Conservation (phyloP, 1,140 invertebrate genomes). For the Heliothis virescens region DNA sequence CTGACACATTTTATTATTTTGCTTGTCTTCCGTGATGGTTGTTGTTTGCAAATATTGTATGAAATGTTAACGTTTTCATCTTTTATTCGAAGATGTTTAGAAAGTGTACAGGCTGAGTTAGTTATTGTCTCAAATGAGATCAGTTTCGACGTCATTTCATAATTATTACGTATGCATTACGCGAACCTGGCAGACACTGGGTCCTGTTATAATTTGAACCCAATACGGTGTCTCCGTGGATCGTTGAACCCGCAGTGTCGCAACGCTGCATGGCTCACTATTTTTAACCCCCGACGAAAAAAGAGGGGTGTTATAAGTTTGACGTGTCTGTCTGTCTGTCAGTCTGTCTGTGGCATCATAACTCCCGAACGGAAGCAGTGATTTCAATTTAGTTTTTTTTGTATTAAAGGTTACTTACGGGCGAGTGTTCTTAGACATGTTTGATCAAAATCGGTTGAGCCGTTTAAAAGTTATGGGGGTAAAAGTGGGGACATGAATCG, state of each 20-base stretch:
- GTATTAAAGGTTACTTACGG: too few species aligned
- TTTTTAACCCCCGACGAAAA: too few species aligned
- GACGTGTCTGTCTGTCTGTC: too few species aligned
- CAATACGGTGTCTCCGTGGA: slow-evolving; percentile 30
- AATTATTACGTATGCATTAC: slow-evolving; percentile 30
- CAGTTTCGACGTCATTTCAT: not conserved
- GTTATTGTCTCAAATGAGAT: not conserved
- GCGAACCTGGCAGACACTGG: slow-evolving; percentile 17
- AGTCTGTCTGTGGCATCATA: too few species aligned
- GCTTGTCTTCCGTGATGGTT: not conserved
- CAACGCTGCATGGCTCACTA: slow-evolving; percentile 23
- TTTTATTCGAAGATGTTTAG: not conserved
- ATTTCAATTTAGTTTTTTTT: too few species aligned
- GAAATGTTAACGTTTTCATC: not conserved
- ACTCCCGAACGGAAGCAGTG: too few species aligned
- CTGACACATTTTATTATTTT: not conserved
- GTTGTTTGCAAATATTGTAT: not conserved
- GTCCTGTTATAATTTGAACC: slow-evolving; percentile 41
- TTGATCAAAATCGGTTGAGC: too few species aligned
- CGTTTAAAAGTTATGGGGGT: too few species aligned
- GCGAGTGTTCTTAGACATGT: too few species aligned
- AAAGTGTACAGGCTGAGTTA: not conserved
- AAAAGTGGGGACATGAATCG: too few species aligned
- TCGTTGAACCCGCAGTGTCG: slow-evolving; percentile 28
- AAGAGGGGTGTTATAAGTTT: too few species aligned